These are phyloP conservation scores for Deilephila elpenor DNA, from an alignment of 2,888 invertebrate genomes.

Conservation along the genomic window DNA sequence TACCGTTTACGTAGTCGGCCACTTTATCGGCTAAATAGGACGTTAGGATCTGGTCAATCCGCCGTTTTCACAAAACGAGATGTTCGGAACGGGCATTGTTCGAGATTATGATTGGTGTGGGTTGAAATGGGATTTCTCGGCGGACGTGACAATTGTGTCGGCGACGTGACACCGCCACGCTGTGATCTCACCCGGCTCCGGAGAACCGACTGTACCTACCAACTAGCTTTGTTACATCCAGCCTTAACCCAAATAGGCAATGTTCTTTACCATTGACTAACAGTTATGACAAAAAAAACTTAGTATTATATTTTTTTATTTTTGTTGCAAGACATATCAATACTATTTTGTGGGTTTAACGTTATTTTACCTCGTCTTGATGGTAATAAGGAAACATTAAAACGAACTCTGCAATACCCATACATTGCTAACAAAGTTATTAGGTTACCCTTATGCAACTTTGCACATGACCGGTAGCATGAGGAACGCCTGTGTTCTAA, in stretches of 20 bases:
- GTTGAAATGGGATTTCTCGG: constrained; percentile 52
- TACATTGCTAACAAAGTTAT: neutral
- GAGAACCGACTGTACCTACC: constrained; percentile 23
- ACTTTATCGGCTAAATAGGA: neutral
- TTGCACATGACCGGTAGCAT: constrained; percentile 4
- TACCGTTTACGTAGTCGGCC: neutral
- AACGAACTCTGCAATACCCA: neutral
- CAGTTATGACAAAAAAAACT: too few species aligned
- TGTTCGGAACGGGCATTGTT: constrained; percentile 39
- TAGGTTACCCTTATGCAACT: constrained; percentile 8
- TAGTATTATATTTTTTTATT: too few species aligned
- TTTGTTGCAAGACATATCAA: too few species aligned
- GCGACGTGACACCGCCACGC: constrained; percentile 61
- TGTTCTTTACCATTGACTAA: too few species aligned
- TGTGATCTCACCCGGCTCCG: constrained; percentile 60
- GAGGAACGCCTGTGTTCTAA: constrained; percentile 19
- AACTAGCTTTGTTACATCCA: constrained; percentile 43
- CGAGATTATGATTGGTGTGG: constrained; percentile 53
- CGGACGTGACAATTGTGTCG: constrained; percentile 75
- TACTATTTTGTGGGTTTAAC: too few species aligned
- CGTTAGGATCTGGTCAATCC: neutral
- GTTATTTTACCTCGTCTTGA: too few species aligned
- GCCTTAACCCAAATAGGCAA: constrained; percentile 42
- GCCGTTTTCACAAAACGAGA: constrained; percentile 38
- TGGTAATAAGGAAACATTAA: neutral